Conservation (phyloP, 2,113 vertebrate genomes). For the Theristicus caerulescens region DNA sequence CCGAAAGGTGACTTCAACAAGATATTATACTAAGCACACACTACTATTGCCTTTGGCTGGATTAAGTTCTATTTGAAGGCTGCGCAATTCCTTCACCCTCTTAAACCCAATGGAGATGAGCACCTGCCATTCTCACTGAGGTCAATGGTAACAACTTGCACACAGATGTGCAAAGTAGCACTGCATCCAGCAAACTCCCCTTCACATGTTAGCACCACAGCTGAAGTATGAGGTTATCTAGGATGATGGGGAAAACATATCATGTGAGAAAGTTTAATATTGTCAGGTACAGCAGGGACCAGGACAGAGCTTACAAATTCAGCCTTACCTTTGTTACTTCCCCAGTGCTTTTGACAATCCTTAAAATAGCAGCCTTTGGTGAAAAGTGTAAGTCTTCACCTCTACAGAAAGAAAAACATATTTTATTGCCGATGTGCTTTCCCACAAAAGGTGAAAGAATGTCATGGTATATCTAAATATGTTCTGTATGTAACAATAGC, state of each 20-base stretch:
- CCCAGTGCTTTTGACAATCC: not conserved
- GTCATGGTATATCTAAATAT: not conserved
- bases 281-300: not conserved
- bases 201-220: not conserved
- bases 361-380: not conserved
- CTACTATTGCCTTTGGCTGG: not conserved
- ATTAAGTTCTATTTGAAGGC: not conserved
- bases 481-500: not conserved
- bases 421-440: not conserved
- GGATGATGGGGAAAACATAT: not conserved
- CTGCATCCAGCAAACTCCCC: not conserved
- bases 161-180: rapidly evolving
- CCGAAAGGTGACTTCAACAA: rapidly evolving
- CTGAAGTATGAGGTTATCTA: not conserved
- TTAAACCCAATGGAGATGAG: not conserved
- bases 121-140: not conserved
- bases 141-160: not conserved
- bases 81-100: not conserved
- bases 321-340: not conserved
- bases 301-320: not conserved
- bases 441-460: not conserved
- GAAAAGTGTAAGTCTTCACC: not conserved
- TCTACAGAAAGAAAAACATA: not conserved
- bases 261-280: not conserved
- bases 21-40: not conserved